Base-by-base conservation (phyloP, 1,140 invertebrate species). In the Dryas iulia region DNA sequence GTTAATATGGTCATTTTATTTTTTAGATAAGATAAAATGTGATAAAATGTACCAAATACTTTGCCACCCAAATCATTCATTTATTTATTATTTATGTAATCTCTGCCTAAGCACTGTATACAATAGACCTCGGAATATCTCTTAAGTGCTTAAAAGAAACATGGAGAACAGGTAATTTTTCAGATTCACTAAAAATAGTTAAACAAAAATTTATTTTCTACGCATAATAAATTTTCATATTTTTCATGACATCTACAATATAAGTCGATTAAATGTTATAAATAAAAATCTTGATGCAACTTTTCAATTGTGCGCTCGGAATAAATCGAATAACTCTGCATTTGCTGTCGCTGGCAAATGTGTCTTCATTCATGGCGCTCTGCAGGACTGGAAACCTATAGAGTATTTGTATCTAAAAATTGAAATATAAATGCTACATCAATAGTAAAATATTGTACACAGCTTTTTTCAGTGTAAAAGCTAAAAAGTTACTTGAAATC, bases 251-350 rank as follows among this genome's bases (percentile, higher is more conserved):
- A 47, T 47, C 39, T 21, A 18, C 18, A 47, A 47, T 47, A 18
- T 47, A 47, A 21, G 21, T 47, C 18, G 18, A 47, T 47, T 69
- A 70, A 58, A 64, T 68, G 59, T 70, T 69, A 62, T 70, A 70
- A 66, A 73, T 70, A 70, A 73, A 73, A 73, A 61, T 69, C 39
- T 39, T 57, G 59, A 66, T 71, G 59, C 69, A 71, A 62, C 39
- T 84, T 84, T 86, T 87, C 87, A 87, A 87, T 88, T 80, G 83
- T 75, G 70, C 68, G 75, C 79, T 82, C 63, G 76, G 77, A 87
- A 87, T 88, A 90, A 87, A 88, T 90, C 84, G 85, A 87, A 88
- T 88, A 90, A 86, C 80, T 83, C 69, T 78, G 82, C 76, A 81
- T 85, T 71, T 77, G 72, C 79, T 79, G 86, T 88, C 82, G 81